phyloP scores from a whole-genome alignment of 2,113 vertebrate genomes.

The Lampris incognitus region DNA sequence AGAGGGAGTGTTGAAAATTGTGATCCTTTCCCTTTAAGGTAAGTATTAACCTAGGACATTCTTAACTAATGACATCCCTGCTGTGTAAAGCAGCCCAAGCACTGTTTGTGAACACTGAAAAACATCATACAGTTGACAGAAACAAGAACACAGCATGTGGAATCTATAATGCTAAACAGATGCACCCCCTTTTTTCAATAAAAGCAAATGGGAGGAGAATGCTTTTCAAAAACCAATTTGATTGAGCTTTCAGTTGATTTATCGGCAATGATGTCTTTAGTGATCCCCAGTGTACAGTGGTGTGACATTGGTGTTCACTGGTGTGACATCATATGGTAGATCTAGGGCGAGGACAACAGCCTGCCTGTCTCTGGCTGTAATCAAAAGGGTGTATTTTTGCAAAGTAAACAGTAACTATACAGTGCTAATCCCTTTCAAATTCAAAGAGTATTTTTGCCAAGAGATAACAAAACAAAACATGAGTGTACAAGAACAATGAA shows the following conservation, averaged over 20 bases:
- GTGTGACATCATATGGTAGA: constrained; percentile 4
- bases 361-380: no score
- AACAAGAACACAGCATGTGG: not conserved
- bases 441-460: constrained; percentile 9
- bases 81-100: not conserved
- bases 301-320: not conserved
- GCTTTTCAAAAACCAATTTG: not conserved
- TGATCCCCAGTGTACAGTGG: constrained; percentile 8
- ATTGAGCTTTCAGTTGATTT: constrained; percentile 7
- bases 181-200: not conserved
- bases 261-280: constrained; percentile 5
- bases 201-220: no score
- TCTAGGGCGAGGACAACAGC: constrained; percentile 1
- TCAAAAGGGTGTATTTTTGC: no score
- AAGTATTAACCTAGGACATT: no score
- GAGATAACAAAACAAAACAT: not conserved
- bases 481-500: not conserved
- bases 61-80: not conserved
- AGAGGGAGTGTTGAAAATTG: no score
- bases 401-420: not conserved
- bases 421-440: not conserved
- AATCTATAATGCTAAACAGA: not conserved
- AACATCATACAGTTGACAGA: not conserved
- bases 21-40: no score
- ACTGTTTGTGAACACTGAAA: not conserved